A percentile compares a stretch with the other conserved stretches of the same genome.
These are phyloP conservation scores for Torymus tubicola DNA, from an alignment of 2,888 invertebrate species.

Conservation along the genomic window DNA sequence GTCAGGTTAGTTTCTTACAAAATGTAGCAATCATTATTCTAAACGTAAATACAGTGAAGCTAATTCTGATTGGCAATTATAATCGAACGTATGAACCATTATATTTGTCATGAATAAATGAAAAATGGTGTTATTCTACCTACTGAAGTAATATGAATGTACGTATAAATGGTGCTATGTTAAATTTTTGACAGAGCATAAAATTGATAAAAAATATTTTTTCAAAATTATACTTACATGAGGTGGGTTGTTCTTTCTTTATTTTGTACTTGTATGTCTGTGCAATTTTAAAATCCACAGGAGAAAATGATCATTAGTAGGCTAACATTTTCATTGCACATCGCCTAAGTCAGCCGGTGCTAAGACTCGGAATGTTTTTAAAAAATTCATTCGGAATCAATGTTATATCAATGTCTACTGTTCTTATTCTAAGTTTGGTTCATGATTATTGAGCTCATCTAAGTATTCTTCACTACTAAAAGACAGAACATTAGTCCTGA, in stretches of 20 bases:
- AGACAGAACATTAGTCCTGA: slow-evolving; percentile 36
- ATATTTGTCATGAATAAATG: slow-evolving; percentile 2
- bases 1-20: neutral
- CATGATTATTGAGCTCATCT: slow-evolving; percentile 41
- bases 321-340: slow-evolving; percentile 40
- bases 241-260: slow-evolving; percentile 5
- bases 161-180: no score
- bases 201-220: slow-evolving; percentile 37
- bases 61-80: slow-evolving; percentile 7
- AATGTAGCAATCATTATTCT: slow-evolving; percentile 35
- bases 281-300: slow-evolving; percentile 40
- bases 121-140: slow-evolving; percentile 17
- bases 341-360: slow-evolving; percentile 22
- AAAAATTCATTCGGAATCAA: slow-evolving; percentile 41
- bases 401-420: slow-evolving; percentile 25
- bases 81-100: slow-evolving; percentile 8
- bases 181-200: slow-evolving; percentile 9
- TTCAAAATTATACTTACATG: slow-evolving; percentile 31
- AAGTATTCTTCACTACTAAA: slow-evolving; percentile 39
- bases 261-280: slow-evolving; percentile 46
- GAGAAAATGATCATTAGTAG: slow-evolving; percentile 39
- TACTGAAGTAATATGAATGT: slow-evolving; percentile 1
- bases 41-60: slow-evolving; percentile 8
- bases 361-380: slow-evolving; percentile 54
- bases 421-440: slow-evolving; percentile 54